Evolutionary conservation across 1,140 invertebrate species (phyloP).

Genomic region (Eufriesea mexicana): DNA sequence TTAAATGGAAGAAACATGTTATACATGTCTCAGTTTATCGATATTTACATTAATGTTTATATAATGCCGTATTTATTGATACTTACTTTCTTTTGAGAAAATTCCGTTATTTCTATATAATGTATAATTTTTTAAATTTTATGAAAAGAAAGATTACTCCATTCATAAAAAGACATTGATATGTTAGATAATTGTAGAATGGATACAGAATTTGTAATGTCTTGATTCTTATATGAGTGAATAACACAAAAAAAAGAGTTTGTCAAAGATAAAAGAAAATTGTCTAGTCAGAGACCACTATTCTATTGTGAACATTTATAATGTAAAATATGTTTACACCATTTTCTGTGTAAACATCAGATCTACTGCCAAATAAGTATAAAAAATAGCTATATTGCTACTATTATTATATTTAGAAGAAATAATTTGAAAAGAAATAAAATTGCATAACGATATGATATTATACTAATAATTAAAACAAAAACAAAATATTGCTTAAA

Average conservation of each 20-base stretch:
- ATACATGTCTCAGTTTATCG: slow-evolving; percentile 22
- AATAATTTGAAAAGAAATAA: neutral
- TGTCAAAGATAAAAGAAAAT: neutral
- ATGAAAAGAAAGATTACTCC: slow-evolving; percentile 1
- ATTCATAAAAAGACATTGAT: slow-evolving; percentile 32
- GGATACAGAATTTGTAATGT: slow-evolving; percentile 8
- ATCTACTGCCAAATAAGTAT: slow-evolving; percentile 38
- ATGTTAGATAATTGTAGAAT: slow-evolving; percentile 9
- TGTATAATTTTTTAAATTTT: slow-evolving; percentile 12
- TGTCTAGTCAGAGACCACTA: slow-evolving; percentile 36
- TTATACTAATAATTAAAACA: neutral
- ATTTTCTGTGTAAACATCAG: neutral
- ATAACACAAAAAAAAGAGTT: slow-evolving; percentile 3
- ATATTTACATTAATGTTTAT: slow-evolving; percentile 17
- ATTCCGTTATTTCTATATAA: slow-evolving; percentile 6
- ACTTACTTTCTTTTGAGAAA: neutral
- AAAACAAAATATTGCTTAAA: slow-evolving; percentile 1
- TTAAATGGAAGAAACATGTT: slow-evolving; percentile 30
- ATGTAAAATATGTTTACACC: neutral
- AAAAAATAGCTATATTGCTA: neutral
- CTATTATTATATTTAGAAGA: neutral
- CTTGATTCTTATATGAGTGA: slow-evolving; percentile 15
- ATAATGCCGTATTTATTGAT: slow-evolving; percentile 19
- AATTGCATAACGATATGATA: neutral
- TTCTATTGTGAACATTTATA: neutral